Percentiles rank a stretch among this genome's conserved stretches.
These are phyloP conservation scores for Latrodectus hesperus DNA, from an alignment of 2,888 invertebrate species.

Conservation along the genomic window DNA sequence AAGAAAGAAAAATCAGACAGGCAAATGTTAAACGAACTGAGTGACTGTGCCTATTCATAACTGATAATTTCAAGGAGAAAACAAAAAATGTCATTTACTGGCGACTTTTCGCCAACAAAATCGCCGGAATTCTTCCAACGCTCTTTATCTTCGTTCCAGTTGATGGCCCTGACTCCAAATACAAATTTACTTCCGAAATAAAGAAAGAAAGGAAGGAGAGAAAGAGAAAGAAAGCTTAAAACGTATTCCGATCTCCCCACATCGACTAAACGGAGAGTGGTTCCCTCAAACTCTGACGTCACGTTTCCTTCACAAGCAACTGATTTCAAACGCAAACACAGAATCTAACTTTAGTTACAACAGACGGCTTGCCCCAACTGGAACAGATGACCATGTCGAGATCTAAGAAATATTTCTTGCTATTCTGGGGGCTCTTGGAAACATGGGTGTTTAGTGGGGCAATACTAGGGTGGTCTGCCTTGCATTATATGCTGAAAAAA, in stretches of 20 bases:
- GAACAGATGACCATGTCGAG: slow-evolving; percentile 37
- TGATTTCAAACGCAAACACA: slow-evolving; percentile 43
- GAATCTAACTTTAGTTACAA: slow-evolving; percentile 22
- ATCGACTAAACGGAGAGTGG: slow-evolving; percentile 13
- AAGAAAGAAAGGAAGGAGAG: slow-evolving; percentile 8
- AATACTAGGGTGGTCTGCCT: slow-evolving; percentile 70
- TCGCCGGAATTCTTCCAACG: slow-evolving; percentile 7
- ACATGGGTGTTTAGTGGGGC: slow-evolving; percentile 71
- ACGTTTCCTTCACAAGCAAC: slow-evolving; percentile 45
- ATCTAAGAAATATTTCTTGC: slow-evolving; percentile 65
- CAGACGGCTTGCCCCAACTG: neutral
- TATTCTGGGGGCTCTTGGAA: slow-evolving; percentile 70
- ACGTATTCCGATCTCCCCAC: slow-evolving; percentile 14
- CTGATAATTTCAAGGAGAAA: too few relatives aligned
- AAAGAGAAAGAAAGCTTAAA: slow-evolving; percentile 28
- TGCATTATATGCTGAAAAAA: slow-evolving; percentile 71
- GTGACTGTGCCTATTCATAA: too few relatives aligned
- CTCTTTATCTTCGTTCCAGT: slow-evolving; percentile 11
- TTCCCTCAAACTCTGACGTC: slow-evolving; percentile 31
- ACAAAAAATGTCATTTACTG: neutral
- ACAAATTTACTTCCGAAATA: slow-evolving; percentile 23
- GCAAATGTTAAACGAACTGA: too few relatives aligned
- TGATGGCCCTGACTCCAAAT: slow-evolving; percentile 38
- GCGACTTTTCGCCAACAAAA: neutral
- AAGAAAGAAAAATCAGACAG: too few relatives aligned